phyloP scores from a whole-genome alignment of 2,888 invertebrate genomes.

The Hemicrepidius hirtus region DNA sequence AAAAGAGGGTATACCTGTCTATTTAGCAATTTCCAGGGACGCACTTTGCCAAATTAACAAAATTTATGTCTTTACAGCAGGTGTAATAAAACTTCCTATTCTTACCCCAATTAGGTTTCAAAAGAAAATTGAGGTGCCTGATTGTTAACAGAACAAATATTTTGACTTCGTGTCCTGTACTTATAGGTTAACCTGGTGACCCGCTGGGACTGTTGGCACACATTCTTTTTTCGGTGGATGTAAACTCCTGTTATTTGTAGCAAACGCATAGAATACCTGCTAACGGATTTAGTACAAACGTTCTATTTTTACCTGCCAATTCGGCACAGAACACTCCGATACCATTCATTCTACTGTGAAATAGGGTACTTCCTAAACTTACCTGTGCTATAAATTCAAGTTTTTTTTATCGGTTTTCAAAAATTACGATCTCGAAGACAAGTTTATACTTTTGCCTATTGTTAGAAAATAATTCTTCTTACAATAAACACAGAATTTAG shows the following conservation, averaged over 20 bases:
- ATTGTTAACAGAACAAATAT: constrained; percentile 34
- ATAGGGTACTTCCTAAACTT: constrained; percentile 2
- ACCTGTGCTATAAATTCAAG: constrained; percentile 24
- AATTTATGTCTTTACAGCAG: constrained; percentile 36
- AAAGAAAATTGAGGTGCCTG: constrained; percentile 1
- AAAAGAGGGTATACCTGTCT: constrained; percentile 2
- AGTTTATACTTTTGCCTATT: neutral
- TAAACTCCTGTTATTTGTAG: constrained; percentile 25
- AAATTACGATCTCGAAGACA: neutral
- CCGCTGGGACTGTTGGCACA: constrained; percentile 45
- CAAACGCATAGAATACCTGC: constrained; percentile 22
- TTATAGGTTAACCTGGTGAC: constrained; percentile 36
- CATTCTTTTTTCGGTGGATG: constrained; percentile 32
- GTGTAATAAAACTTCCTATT: constrained; percentile 23
- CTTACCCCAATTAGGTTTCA: neutral
- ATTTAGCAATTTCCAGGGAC: neutral
- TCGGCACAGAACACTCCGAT: neutral
- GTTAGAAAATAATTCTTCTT: neutral
- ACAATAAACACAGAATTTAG: no score
- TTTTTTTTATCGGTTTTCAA: constrained; percentile 3
- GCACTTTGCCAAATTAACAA: constrained; percentile 17
- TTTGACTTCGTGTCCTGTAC: constrained; percentile 41
- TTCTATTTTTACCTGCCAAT: constrained; percentile 32
- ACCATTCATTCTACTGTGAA: no score
- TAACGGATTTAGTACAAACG: constrained; percentile 43